Evolutionary conservation across 2,888 invertebrate genomes (phyloP), one percentile per base, ranked within the genome.

Genomic region (Trichopria drosophilae): DNA sequence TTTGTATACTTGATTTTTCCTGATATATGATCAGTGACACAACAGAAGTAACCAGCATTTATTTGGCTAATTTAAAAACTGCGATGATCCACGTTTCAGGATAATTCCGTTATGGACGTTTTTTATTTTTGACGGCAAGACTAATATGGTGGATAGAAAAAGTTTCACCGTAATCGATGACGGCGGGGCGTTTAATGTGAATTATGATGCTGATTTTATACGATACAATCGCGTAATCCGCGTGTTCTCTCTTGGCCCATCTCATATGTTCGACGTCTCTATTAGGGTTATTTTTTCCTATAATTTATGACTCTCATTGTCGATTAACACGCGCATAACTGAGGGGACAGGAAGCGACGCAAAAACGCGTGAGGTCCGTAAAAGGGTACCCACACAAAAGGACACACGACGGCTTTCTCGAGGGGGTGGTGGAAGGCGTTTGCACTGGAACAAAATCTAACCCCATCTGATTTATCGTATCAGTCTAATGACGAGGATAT

Each of bases 221-320:
- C 58, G 51, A 51, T 43, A 49, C 28, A 53, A 59, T 47, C 61
- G 37, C 16, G 29, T 26, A 34, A 16, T 26, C 24, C 47, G 24
- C 26, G 26, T 24, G 28, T 53, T 58, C 53, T 60, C 53, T 59
- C 37, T 49, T 45, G 39, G 40, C 52, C 46, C 53, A 47, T 53
- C 53, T 47, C 46, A 36, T 37, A 41, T 44, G 48, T 48, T 55
- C 54, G 65, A 70, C 65, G 65, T 67, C 71, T 74, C 73, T 72
- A 73, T 74, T 74, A 72, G 73, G 73, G 69, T 31, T 51, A 45
- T 24, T 9, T 24, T 24, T 24, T 24, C 64, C 54, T 69, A 69
- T 71, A 75, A 75, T 75, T 73, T 75, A 74, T 73, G 68, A 68
- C 67, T 67, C 53, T 64, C 58, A 72, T 73, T 73, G 75, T 72